Base-by-base conservation (phyloP, 2,113 vertebrate genomes). In the Aspidoscelis tigris region DNA sequence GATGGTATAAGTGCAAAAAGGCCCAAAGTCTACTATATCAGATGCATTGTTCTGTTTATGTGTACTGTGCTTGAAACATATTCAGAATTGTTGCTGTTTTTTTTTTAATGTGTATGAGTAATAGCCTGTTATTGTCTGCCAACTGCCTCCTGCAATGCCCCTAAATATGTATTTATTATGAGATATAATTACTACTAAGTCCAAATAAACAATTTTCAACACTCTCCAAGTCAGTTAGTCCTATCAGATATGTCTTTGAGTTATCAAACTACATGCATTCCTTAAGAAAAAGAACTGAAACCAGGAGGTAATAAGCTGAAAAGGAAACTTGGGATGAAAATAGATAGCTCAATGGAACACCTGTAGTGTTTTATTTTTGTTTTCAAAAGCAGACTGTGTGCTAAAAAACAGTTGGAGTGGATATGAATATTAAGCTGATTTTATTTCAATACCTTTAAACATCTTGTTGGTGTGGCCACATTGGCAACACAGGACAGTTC, bases 111-210 rank as follows among this genome's bases (percentile, higher is more conserved):
- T 84, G 26, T 6, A 78, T 22, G 12, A 88, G 85, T 86, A 85
- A 85, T 76, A 78, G 85, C 92, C 83, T 82, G 39, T 21, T 79
- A 80, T 91, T 84, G 73, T 18, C n/a, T 26, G 92, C 92, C 88
- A 93, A 91, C 71, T 89, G 39, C 71, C 93, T 93, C 22, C 82
- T 88, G 80, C 91, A 93, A 83, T 70, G 39, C 7, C 58, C 80
- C 55, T 91, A 92, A 92, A 87, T 91, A 89, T 53, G 4, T 88
- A 88, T 90, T 93, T 94, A 90, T 78, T 89, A 84, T 73, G 93
- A 43, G 89, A 39, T 69, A 24, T 83, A 88, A 84, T 88, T 43
- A 65, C 39, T 58, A 3, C 88, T 44, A 2, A 88, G 33, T 24
- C 47, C 79, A 84, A 91, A 90, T 73, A 93, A 85, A 75, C 9